Conservation (phyloP, 2,113 vertebrate species). For the Cyanoramphus novaezelandiae region DNA sequence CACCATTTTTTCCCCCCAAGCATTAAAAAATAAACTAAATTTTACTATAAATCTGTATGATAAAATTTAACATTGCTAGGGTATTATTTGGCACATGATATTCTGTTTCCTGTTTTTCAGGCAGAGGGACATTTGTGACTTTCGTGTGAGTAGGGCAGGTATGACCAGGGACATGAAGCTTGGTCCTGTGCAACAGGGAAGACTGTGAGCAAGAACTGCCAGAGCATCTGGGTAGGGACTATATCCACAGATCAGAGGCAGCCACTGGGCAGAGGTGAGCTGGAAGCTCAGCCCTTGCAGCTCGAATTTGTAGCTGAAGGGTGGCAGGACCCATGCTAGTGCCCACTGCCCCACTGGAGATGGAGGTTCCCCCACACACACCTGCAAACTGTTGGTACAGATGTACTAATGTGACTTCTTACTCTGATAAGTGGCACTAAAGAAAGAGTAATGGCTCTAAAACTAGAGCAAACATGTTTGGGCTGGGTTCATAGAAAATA, state of each 20-base stretch:
- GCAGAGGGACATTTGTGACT: neutral
- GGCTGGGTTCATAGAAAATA: neutral
- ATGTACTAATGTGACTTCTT: rapidly evolving
- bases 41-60: neutral
- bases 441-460: neutral
- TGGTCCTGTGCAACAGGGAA: rapidly evolving
- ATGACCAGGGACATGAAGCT: neutral
- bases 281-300: neutral
- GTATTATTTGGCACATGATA: neutral
- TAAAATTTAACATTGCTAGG: neutral
- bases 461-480: neutral
- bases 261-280: neutral
- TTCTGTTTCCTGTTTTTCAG: neutral
- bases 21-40: neutral
- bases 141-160: neutral
- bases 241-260: neutral
- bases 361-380: too few relatives aligned
- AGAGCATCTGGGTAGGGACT: neutral
- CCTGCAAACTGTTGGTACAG: neutral
- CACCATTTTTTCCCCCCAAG: neutral
- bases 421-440: neutral
- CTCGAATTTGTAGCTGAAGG: neutral
- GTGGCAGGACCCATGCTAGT: neutral
- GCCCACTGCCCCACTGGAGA: rapidly evolving
- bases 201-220: neutral